Percentiles rank a stretch among this genome's conserved stretches.
These are phyloP conservation scores for Euura lappo DNA, from an alignment of 1,140 invertebrate species.

Conservation along the genomic window DNA sequence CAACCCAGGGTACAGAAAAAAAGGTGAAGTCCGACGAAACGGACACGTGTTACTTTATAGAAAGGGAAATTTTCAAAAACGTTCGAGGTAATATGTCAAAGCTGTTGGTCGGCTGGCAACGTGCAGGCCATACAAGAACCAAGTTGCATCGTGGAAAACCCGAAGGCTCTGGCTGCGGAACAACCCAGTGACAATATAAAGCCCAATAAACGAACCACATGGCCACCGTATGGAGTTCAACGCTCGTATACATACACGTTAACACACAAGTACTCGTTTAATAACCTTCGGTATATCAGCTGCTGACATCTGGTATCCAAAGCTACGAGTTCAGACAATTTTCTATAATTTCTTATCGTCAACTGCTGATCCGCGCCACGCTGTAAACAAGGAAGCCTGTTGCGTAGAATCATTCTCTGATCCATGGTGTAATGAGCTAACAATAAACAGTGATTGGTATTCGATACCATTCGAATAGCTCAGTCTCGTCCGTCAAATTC, in stretches of 20 bases:
- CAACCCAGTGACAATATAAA: slow-evolving; percentile 28
- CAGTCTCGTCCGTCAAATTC: too few relatives aligned
- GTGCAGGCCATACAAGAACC: slow-evolving; percentile 2
- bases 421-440: too few relatives aligned
- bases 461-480: too few relatives aligned
- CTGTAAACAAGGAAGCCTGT: too few relatives aligned
- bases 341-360: too few relatives aligned
- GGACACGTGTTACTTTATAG: slow-evolving; percentile 2
- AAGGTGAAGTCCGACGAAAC: neutral
- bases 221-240: slow-evolving; percentile 27
- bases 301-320: slow-evolving; percentile 9
- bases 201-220: slow-evolving; percentile 32
- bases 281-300: neutral
- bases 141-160: neutral
- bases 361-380: too few relatives aligned
- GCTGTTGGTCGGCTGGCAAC: neutral
- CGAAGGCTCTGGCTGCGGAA: neutral
- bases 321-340: neutral
- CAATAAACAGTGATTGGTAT: too few relatives aligned
- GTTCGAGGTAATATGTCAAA: neutral
- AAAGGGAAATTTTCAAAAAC: neutral
- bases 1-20: neutral
- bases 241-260: neutral
- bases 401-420: too few relatives aligned
- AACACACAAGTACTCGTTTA: neutral